A percentile compares a stretch with the other conserved stretches of the same genome.
Conservation (phyloP, 1,140 invertebrate genomes). For the Drosophila sucinea region DNA sequence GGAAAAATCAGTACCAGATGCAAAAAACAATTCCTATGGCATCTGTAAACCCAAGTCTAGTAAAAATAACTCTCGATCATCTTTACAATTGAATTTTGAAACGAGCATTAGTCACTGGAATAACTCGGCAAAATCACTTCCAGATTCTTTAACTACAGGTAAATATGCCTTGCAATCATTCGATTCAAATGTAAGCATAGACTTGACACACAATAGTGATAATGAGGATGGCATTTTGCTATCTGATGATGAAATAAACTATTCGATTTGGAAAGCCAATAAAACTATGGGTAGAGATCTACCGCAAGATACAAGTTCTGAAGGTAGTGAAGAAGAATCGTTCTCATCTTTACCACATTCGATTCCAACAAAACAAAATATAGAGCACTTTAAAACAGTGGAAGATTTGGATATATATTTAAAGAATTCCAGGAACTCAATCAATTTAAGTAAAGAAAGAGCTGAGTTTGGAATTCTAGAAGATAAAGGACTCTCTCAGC, state of each 20-base stretch:
- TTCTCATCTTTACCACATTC: not conserved
- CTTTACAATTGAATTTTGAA: not conserved
- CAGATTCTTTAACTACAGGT: not conserved
- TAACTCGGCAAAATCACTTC: not conserved
- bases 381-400: constrained; percentile 49
- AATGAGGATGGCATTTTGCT: constrained; percentile 57
- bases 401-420: constrained; percentile 55
- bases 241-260: constrained; percentile 81
- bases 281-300: constrained; percentile 29
- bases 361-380: constrained; percentile 10
- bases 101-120: not conserved
- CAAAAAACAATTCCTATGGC: constrained; percentile 1
- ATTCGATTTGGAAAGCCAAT: constrained; percentile 78
- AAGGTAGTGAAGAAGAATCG: constrained; percentile 9
- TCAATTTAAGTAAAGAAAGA: constrained; percentile 62
- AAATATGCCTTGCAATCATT: not conserved
- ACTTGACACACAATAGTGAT: constrained; percentile 58
- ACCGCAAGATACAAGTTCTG: constrained; percentile 6
- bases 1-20: constrained; percentile 12
- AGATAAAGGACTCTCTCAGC: constrained; percentile 62
- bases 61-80: not conserved
- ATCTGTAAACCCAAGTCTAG: constrained; percentile 6
- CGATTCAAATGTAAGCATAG: constrained; percentile 51
- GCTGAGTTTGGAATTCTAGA: constrained; percentile 77
- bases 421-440: constrained; percentile 46